phyloP scores from a whole-genome alignment of 2,113 vertebrate genomes.

The Bettongia penicillata region DNA sequence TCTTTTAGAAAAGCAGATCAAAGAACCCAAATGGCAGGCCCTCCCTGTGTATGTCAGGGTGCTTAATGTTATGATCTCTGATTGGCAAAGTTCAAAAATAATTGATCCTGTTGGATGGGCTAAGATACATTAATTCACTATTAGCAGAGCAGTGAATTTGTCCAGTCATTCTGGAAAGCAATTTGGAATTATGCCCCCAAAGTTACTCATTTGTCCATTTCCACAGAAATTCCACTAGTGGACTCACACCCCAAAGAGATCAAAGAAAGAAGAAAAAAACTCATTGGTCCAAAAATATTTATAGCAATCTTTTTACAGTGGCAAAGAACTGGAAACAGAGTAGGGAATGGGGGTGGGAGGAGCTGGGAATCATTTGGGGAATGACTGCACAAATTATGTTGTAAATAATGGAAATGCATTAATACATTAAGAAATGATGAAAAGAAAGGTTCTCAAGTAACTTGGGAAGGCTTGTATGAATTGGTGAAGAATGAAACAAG shows the following conservation, averaged over 20 bases:
- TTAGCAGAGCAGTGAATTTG: not conserved
- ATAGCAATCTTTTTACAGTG: not conserved
- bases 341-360: too few relatives aligned
- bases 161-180: not conserved
- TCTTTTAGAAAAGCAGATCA: too few relatives aligned
- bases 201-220: not conserved
- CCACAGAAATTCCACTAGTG: not conserved
- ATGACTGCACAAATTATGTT: not conserved
- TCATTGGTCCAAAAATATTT: not conserved
- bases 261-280: not conserved
- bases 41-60: too few relatives aligned
- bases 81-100: not conserved
- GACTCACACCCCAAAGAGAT: not conserved
- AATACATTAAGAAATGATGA: not conserved
- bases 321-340: not conserved
- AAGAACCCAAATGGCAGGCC: too few relatives aligned
- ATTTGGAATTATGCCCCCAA: not conserved
- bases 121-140: not conserved
- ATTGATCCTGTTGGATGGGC: not conserved
- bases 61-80: too few relatives aligned
- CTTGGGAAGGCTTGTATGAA: not conserved
- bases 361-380: too few relatives aligned
- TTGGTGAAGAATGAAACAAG: not conserved
- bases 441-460: not conserved
- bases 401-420: not conserved